Base-by-base conservation (phyloP, 1,140 invertebrate species). In the Drosophila sulfurigaster region DNA sequence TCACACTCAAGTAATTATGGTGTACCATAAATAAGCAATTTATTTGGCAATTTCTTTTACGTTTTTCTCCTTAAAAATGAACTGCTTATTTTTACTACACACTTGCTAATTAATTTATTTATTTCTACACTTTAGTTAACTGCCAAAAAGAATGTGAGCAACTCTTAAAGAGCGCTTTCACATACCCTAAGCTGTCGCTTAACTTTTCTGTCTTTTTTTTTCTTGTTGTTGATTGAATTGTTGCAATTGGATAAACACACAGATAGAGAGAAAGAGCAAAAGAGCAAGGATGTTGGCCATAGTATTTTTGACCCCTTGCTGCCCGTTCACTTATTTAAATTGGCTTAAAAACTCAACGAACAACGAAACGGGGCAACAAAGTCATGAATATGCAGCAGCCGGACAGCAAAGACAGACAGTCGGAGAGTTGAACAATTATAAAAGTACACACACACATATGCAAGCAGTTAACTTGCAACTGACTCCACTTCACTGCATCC, bases 271-370 rank as follows among this genome's bases (percentile, higher is more conserved):
- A 25, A 25, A 25, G 20, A 25, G 20, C 20, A 25, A 25, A 25
- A 25, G 20, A 32, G 35, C 7, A n/a, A 30, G 69, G 32, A 60
- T 52, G 38, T 68, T 35, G 56, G 51, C 15, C 35, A 16, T 48
- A 16, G 46, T 48, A 10, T 30, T 57, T 38, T 57, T 38, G 30
- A 5, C 35, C 35, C 15, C 35, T 38, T 20, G 15, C 43, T 64
- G 54, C 45, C 54, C 59, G 20, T 28, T 67, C 35, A 62, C 66
- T 79, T 82, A 71, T 79, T 89, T 78, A 81, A 88, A 88, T 88
- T 88, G 85, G 85, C 85, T 89, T 85, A 81, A 89, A 88, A 89
- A 88, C 81, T 75, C 85, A 78, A 85, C 80, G 85, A 76, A 69
- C 82, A 76, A 68, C 71, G 58, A 62, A 74, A 54, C 46, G 35